These are phyloP conservation scores for Lepilemur ruficaudatus DNA, from an alignment of 2,797 vertebrate species.

Conservation along the genomic window DNA sequence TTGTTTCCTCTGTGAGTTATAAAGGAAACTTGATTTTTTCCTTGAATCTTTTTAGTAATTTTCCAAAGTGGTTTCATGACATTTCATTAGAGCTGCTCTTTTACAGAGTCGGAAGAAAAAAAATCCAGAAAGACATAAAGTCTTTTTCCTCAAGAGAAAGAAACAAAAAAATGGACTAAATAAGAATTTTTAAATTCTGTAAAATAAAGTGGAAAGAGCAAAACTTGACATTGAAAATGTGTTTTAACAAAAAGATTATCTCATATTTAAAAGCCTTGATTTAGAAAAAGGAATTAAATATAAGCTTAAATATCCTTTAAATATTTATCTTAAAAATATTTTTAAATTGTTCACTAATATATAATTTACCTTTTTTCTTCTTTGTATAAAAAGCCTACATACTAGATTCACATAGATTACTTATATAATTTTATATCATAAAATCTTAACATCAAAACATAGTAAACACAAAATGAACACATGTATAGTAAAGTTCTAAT, in stretches of 20 bases:
- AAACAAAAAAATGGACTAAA: neutral
- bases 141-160: neutral
- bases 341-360: neutral
- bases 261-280: neutral
- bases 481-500: neutral
- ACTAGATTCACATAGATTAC: neutral
- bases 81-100: neutral
- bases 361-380: neutral
- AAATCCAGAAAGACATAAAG: neutral
- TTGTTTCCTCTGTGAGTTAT: neutral
- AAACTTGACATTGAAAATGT: neutral
- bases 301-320: neutral
- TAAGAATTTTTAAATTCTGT: neutral
- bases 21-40: neutral
- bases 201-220: neutral
- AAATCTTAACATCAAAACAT: neutral
- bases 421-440: neutral
- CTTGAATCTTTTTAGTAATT: neutral
- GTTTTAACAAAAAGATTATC: neutral
- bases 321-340: neutral
- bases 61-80: neutral
- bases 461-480: neutral
- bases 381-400: neutral
- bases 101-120: neutral
- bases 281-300: constrained; percentile 10